These are phyloP conservation scores for Malacosoma neustria DNA, from an alignment of 2,888 invertebrate species.

Conservation along the genomic window DNA sequence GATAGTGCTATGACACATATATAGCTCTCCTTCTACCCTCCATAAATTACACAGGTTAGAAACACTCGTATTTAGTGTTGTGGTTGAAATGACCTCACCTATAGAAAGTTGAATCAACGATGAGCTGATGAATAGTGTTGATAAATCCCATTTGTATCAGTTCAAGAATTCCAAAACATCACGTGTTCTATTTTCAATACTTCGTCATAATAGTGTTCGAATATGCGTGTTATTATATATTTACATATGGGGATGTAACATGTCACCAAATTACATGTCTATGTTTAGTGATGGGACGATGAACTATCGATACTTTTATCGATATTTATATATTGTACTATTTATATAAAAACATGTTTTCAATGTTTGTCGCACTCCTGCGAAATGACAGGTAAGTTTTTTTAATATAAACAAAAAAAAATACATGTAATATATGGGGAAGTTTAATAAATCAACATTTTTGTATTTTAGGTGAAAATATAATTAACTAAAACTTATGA, in stretches of 20 bases:
- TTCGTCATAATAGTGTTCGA: not conserved
- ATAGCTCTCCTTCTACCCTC: too few relatives aligned
- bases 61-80: too few relatives aligned
- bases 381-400: not conserved
- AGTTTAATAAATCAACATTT: not conserved
- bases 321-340: slow-evolving; percentile 8
- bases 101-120: too few relatives aligned
- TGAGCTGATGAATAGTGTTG: too few relatives aligned
- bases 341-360: slow-evolving; percentile 6
- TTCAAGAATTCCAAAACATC: not conserved
- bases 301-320: slow-evolving; percentile 18
- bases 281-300: slow-evolving; percentile 14
- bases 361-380: not conserved
- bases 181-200: slow-evolving; percentile 1
- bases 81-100: too few relatives aligned
- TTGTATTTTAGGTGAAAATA: too few relatives aligned
- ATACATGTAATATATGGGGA: not conserved
- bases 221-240: slow-evolving; percentile 9
- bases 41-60: too few relatives aligned
- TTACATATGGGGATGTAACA: slow-evolving; percentile 21
- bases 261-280: slow-evolving; percentile 36
- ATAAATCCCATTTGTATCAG: too few relatives aligned
- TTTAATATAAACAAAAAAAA: not conserved
- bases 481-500: too few relatives aligned
- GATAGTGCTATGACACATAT: too few relatives aligned